Evolutionary conservation across 2,113 vertebrate genomes (phyloP).

Genomic region (Diphyllodes magnificus): DNA sequence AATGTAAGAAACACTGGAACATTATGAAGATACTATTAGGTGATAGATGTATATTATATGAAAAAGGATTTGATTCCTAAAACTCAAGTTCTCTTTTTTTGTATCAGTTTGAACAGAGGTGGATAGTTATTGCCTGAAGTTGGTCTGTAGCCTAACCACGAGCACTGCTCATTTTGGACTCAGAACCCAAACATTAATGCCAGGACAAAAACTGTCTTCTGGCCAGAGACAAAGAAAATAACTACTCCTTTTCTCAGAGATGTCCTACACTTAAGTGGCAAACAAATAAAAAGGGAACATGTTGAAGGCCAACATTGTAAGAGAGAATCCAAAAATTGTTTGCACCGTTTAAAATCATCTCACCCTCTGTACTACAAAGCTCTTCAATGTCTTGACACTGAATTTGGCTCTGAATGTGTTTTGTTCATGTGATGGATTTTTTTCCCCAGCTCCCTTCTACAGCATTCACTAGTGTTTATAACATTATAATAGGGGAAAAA

Average conservation of each 20-base stretch:
- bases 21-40: background rate
- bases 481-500: rapidly evolving
- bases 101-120: background rate
- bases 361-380: background rate
- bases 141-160: background rate
- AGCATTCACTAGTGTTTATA: background rate
- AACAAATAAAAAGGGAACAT: background rate
- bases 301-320: background rate
- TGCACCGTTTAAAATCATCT: background rate
- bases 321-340: background rate
- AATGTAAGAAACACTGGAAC: background rate
- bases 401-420: background rate
- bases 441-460: background rate
- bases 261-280: background rate
- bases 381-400: background rate
- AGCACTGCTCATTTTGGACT: background rate
- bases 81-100: background rate
- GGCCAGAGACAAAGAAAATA: background rate
- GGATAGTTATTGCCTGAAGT: background rate
- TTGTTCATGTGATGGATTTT: background rate
- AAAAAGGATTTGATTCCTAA: background rate
- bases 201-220: background rate
- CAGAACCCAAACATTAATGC: background rate
- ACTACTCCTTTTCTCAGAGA: background rate
- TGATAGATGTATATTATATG: background rate